phyloP scores from a whole-genome alignment of 2,797 vertebrate genomes.

The Hippopotamyrus pictus region DNA sequence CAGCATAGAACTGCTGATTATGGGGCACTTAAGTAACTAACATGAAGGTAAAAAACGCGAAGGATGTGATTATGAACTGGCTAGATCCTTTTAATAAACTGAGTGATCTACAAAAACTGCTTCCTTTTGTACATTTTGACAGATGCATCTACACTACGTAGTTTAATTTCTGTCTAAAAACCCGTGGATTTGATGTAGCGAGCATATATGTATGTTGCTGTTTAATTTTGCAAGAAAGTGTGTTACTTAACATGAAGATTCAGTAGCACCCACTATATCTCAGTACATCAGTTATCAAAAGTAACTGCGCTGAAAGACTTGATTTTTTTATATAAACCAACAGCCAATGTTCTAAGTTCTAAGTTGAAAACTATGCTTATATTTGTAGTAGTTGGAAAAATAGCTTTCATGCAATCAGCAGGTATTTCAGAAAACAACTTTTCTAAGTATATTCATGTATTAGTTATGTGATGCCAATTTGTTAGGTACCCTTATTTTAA shows the following conservation, averaged over 20 bases:
- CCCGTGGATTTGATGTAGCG: background rate
- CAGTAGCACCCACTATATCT: background rate
- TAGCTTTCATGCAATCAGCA: background rate
- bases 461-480: background rate
- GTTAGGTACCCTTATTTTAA: background rate
- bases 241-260: background rate
- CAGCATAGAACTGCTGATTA: background rate
- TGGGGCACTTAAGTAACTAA: background rate
- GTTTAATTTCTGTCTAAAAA: background rate
- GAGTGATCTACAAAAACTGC: background rate
- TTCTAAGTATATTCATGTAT: background rate
- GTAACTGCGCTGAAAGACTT: background rate
- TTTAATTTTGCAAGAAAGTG: background rate
- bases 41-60: background rate
- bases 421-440: background rate
- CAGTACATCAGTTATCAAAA: background rate
- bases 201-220: background rate
- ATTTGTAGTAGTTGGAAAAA: background rate
- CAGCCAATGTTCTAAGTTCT: background rate
- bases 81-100: background rate
- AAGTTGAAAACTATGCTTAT: background rate
- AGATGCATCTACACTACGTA: background rate
- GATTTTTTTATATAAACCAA: background rate
- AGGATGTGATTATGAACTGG: background rate
- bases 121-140: background rate